Evolutionary conservation across 2,113 vertebrate genomes (phyloP), one percentile per base, ranked within the genome.

Genomic region (Malurus alboscapulatus): DNA sequence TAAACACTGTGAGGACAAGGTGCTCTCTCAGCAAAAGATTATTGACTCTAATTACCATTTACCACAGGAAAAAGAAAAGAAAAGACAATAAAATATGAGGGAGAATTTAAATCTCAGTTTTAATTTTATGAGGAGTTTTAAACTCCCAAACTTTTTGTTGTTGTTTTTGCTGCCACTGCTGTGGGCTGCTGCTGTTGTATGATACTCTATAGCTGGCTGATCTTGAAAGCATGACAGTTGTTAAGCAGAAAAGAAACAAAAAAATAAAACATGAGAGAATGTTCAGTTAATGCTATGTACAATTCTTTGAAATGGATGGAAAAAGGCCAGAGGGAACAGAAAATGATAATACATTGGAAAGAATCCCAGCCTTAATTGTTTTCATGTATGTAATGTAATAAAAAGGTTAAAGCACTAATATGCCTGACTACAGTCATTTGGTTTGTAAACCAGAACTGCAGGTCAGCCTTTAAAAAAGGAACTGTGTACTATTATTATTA

Each of bases 11-110:
- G 98, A 98, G 98, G 98, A 99, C 98, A 98, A 98, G 98, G 98
- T 98, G 98, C 98, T 98, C 98, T 98, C 98, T 99, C 99, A 99
- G 99, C 98, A 99, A 98, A 99, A 98, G 98, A 99, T 98, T 99
- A 98, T 98, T 98, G 98, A 98, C 98, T 98, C 98, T 99, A 99
- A 99, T 99, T 99, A 99, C 98, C 98, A 97, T 98, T 98, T 98
- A 98, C 98, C 98, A 98, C 97, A 97, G 98, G 97, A 98, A 97
- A 97, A 97, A 97, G 96, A 96, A 97, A 97, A 97, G 97, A 98
- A 98, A 98, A 97, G 97, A 97, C 97, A 97, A 97, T 97, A 97
- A 97, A 97, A 97, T 97, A 97, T 92, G 97, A 97, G 97, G 94
- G 95, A 96, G 97, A 97, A 97, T 98, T 98, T 97, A 98, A 98